Evolutionary conservation across 2,113 vertebrate species (phyloP).

Genomic region (Python bivittatus): DNA sequence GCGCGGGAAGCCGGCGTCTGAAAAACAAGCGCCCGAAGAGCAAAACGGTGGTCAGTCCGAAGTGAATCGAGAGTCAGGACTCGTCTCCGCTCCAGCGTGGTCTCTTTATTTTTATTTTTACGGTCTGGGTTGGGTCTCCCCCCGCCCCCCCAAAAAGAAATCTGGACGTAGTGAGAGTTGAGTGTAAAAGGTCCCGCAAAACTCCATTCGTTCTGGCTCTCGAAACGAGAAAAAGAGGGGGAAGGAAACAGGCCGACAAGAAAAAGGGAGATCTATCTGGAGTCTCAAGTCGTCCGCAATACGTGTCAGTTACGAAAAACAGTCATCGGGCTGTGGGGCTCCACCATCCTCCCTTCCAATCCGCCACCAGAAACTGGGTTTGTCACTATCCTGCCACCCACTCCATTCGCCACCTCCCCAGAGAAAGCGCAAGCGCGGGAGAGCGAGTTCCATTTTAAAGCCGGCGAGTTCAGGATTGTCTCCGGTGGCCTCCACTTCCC

Average conservation of each 20-base stretch:
- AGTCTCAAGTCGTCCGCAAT: neutral
- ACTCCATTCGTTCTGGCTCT: neutral
- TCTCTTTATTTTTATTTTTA: neutral
- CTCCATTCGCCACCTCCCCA: neutral
- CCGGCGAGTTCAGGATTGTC: constrained; percentile 33
- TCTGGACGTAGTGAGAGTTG: neutral
- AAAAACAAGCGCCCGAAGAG: neutral
- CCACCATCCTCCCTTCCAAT: neutral
- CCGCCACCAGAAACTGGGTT: neutral
- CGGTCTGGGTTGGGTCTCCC: too few relatives aligned
- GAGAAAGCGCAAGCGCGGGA: constrained; percentile 14
- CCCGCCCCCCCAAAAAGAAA: neutral
- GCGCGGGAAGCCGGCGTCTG: neutral
- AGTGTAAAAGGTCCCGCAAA: too few relatives aligned
- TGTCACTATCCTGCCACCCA: neutral
- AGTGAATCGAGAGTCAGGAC: neutral
- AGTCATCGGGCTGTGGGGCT: neutral
- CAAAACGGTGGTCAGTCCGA: neutral
- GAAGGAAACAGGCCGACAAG: neutral
- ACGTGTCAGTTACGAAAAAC: neutral
- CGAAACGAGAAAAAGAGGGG: neutral
- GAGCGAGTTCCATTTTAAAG: constrained; percentile 46
- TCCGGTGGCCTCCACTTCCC: neutral
- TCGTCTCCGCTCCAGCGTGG: neutral
- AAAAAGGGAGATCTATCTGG: too few relatives aligned